Base-by-base conservation (phyloP, 2,888 invertebrate genomes). In the Homarus gammarus region DNA sequence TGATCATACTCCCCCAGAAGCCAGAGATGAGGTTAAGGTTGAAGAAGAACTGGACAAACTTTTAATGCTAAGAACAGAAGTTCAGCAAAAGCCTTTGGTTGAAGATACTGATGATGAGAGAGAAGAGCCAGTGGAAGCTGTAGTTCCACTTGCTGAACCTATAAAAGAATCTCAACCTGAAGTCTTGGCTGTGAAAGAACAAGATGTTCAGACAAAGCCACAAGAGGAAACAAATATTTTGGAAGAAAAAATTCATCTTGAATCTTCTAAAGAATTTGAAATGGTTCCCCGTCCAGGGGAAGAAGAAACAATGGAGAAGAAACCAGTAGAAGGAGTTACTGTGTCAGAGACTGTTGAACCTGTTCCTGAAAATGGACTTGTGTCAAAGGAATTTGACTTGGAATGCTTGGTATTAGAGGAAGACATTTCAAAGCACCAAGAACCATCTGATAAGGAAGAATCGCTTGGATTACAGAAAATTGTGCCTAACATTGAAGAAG, bases 401-500 rank as follows among this genome's bases (percentile, higher is more conserved):
- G 75, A 75, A 75, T 44, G 44, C 44, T 33, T 44, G 2, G 75
- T 27, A 27, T 12, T 44, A 15, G 44, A 44, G 40, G 75, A 40
- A n/a, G 40, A 75, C 27, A n/a, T 44, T 40, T 27, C 12, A 75
- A 40, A 75, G 12, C 44, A 8, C 1, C 27, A 44, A 44, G 44
- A 40, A 75, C 27, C 27, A 44, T 44, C 40, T 8, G n/a, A 40
- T 27, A 85, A 31, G 18, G 70, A 79, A 27, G 84, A 88, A 84
- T n/a, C 31, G 18, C 33, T 88, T 36, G 83, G 83, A 44, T 64
- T 89, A 27, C 79, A 84, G 49, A 83, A 70, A 68, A 49, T 70
- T 64, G 84, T 72, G 27, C 81, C 89, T 2, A 89, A 89, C 61
- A 78, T 89, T 44, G 89, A 89, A 61, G 89, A 89, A 64, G 89